These are phyloP conservation scores for Centroberyx gerrardi DNA, from an alignment of 2,797 vertebrate species.

Conservation along the genomic window DNA sequence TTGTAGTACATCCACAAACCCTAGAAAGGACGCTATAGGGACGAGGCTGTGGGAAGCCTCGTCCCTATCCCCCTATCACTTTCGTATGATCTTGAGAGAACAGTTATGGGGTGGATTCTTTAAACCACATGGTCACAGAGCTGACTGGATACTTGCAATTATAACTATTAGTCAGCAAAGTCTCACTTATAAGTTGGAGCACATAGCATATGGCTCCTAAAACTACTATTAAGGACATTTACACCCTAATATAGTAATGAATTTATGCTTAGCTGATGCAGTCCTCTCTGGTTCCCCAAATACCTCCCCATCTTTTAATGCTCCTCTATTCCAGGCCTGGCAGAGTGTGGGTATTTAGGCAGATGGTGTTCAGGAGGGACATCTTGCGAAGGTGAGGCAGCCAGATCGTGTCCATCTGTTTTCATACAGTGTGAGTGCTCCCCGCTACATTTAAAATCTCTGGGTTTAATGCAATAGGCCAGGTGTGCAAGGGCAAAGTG, in stretches of 20 bases:
- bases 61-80: too few relatives aligned
- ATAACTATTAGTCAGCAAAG: too few relatives aligned
- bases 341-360: constrained; percentile 37
- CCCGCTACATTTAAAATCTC: constrained; percentile 18
- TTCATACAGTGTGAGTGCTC: constrained; percentile 16
- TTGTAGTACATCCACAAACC: too few relatives aligned
- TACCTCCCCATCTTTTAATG: constrained; percentile 7
- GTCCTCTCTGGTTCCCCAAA: background rate
- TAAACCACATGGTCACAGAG: too few relatives aligned
- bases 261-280: constrained; percentile 9
- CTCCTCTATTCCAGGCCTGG: constrained; percentile 32
- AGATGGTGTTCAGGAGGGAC: constrained; percentile 67
- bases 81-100: too few relatives aligned
- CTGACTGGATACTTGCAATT: too few relatives aligned
- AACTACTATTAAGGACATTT: too few relatives aligned
- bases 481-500: constrained; percentile 39
- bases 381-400: constrained; percentile 59
- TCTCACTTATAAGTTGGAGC: too few relatives aligned
- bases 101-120: too few relatives aligned
- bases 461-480: constrained; percentile 29
- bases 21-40: too few relatives aligned
- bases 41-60: too few relatives aligned
- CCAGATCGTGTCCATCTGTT: constrained; percentile 65
- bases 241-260: background rate
- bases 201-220: too few relatives aligned